phyloP scores from a whole-genome alignment of 2,888 invertebrate genomes.

The Melinaea marsaeus region DNA sequence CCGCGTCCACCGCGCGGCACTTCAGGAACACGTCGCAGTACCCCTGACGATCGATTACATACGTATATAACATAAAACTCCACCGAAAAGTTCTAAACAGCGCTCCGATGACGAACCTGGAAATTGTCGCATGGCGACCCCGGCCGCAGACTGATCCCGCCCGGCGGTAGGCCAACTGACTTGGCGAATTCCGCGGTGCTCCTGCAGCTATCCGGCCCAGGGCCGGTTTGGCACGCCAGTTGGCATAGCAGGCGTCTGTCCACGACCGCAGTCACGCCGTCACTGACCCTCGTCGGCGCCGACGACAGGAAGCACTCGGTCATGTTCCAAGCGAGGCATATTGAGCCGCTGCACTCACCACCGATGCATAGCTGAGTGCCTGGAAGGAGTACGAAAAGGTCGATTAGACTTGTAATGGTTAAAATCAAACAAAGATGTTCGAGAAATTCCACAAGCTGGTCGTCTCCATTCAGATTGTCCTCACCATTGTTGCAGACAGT shows the following conservation, averaged over 20 bases:
- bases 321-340: conserved; percentile 96
- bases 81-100: too few relatives aligned
- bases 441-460: background rate
- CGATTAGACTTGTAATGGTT: too few relatives aligned
- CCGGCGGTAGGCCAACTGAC: conserved; percentile 83
- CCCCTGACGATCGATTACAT: conserved; percentile 79
- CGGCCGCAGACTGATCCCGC: conserved; percentile 92
- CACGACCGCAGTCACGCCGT: conserved; percentile 77
- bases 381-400: conserved; percentile 33
- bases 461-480: background rate
- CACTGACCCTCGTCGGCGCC: conserved; percentile 78
- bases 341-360: conserved; percentile 96
- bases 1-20: conserved; percentile 98
- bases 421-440: too few relatives aligned
- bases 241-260: conserved; percentile 94
- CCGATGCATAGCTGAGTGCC: conserved; percentile 88
- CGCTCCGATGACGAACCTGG: conserved; percentile 77
- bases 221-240: conserved; percentile 95
- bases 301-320: conserved; percentile 96
- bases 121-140: conserved; percentile 99
- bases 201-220: conserved; percentile 83
- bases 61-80: background rate
- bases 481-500: conserved; percentile 97
- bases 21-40: conserved; percentile 99
- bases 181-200: conserved; percentile 93